These are phyloP conservation scores for Lucilia cuprina DNA, from an alignment of 1,140 invertebrate genomes.

Conservation along the genomic window DNA sequence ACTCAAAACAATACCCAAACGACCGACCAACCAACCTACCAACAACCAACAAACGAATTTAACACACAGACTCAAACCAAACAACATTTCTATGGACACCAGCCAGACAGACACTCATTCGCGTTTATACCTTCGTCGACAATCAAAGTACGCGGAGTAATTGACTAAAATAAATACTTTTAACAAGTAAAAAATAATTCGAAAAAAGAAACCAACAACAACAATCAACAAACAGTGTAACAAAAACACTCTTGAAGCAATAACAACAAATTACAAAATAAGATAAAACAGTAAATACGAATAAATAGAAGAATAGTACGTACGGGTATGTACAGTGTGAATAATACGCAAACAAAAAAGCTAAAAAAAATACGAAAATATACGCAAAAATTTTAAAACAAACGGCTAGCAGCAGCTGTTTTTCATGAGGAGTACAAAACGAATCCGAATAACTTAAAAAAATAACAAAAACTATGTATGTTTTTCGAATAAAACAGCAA, in stretches of 20 bases:
- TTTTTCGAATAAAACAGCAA: not conserved
- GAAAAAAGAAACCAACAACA: no score
- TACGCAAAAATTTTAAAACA: not conserved
- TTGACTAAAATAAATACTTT: slow-evolving; percentile 27
- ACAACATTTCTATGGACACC: slow-evolving; percentile 20
- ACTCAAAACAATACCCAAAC: slow-evolving; percentile 27
- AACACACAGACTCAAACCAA: slow-evolving; percentile 18
- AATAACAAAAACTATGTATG: not conserved
- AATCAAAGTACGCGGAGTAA: slow-evolving; percentile 32
- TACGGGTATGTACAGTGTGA: no score
- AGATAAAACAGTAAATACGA: not conserved
- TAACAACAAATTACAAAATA: slow-evolving; percentile 29
- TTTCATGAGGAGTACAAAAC: not conserved
- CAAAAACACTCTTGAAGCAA: slow-evolving; percentile 34
- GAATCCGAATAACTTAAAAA: not conserved
- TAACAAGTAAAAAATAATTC: slow-evolving; percentile 31
- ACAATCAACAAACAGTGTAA: slow-evolving; percentile 40
- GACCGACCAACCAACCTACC: not conserved
- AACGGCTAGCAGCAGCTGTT: not conserved
- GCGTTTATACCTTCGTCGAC: slow-evolving; percentile 41
- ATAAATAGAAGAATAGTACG: no score
- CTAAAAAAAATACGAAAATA: slow-evolving; percentile 1
- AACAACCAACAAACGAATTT: not conserved
- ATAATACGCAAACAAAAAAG: not conserved
- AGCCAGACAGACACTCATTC: slow-evolving; percentile 21